A percentile compares a stretch with the other conserved stretches of the same genome.
Conservation (phyloP, 2,888 invertebrate genomes). For the Chrysolina haemoptera region DNA sequence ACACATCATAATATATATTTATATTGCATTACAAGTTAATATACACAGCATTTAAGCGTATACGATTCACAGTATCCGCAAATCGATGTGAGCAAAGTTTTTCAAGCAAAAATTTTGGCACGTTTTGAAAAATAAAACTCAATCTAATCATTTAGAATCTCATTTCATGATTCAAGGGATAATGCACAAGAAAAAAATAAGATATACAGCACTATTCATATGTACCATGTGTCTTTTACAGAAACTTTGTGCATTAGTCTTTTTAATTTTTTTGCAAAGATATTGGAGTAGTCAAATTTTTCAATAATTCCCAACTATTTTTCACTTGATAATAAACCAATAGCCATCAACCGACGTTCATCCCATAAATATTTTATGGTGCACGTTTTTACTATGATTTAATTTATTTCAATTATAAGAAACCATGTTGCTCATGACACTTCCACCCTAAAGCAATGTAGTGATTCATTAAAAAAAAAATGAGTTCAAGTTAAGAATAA, state of each 20-base stretch:
- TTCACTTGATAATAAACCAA: too few relatives aligned
- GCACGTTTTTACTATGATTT: not conserved
- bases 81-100: conserved; percentile 68
- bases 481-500: not conserved
- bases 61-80: conserved; percentile 59
- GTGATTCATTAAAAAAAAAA: too few relatives aligned
- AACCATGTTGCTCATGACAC: not conserved
- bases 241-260: conserved; percentile 61
- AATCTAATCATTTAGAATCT: conserved; percentile 36
- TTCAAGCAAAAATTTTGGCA: conserved; percentile 69
- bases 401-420: too few relatives aligned
- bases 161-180: conserved; percentile 19
- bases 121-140: conserved; percentile 53
- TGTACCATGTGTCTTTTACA: conserved; percentile 62
- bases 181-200: conserved; percentile 18
- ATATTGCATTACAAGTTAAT: conserved; percentile 69
- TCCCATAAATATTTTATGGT: not conserved
- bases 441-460: not conserved
- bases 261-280: conserved; percentile 39
- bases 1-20: conserved; percentile 68
- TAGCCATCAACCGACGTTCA: not conserved
- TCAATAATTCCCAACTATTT: too few relatives aligned
- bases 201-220: conserved; percentile 55
- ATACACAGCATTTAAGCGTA: conserved; percentile 71
- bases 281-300: too few relatives aligned